Base-by-base conservation (phyloP, 2,888 invertebrate species). In the Agonopterix arenella region DNA sequence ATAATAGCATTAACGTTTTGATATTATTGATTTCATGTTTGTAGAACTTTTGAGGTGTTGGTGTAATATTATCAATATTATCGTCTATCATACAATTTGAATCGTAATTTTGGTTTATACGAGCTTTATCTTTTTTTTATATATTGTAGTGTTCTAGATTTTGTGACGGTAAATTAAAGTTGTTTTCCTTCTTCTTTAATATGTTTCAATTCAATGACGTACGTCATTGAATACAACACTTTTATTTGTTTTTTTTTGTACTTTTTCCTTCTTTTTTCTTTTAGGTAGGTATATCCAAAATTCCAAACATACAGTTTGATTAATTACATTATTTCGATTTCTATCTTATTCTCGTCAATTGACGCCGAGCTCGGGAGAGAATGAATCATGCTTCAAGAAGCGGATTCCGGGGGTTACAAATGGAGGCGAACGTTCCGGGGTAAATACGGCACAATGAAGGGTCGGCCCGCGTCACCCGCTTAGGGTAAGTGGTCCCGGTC, bases 361-460 rank as follows among this genome's bases (percentile, higher is more conserved):
- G 80, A 76, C 71, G 73, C 60, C 63, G 65, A 72, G 72, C 71
- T 71, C 70, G 76, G 70, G 76, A 76, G 72, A 73, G 80, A 78
- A 84, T 88, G 86, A 89, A 84, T 86, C 89, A 88, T 86, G 82
- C 76, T 79, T 80, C 76, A 80, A 88, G 85, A 76, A 88, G 84
- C 80, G 79, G 84, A 86, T 83, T 88, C 86, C 83, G 79, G 79
- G 86, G 88, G 85, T 82, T 77, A 83, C 80, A 81, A 84, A 85
- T 82, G 83, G 79, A 84, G 81, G 82, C 81, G 77, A 85, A 73
- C 80, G 77, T 79, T 81, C 78, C 81, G 80, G 84, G 86, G 88
- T 84, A 84, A 84, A 82, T 83, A 80, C 79, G 79, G 77, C 82
- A 86, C 86, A 84, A 86, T 83, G 77, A 84, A 85, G 86, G 88